A percentile compares a stretch with the other conserved stretches of the same genome.
These are phyloP conservation scores for Spheniscus humboldti DNA, from an alignment of 2,797 vertebrate genomes.

Conservation along the genomic window DNA sequence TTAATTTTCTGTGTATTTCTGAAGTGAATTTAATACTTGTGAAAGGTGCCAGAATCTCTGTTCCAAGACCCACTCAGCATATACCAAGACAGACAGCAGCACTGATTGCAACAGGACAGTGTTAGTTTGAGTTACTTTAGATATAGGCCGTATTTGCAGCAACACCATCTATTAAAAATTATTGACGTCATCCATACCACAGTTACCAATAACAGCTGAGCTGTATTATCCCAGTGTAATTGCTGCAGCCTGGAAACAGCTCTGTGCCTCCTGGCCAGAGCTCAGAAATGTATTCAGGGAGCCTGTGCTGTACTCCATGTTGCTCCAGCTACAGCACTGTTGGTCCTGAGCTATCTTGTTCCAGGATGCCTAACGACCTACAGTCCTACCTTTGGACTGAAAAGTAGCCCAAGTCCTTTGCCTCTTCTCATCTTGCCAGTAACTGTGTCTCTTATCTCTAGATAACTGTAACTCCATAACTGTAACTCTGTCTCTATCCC, in stretches of 20 bases:
- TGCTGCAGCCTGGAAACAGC: constrained; percentile 5
- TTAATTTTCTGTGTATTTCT: constrained; percentile 17
- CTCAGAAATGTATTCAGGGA: not conserved
- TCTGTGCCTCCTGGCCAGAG: not conserved
- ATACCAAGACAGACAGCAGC: not conserved
- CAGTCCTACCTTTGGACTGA: not conserved
- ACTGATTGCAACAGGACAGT: not conserved
- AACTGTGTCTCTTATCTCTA: not conserved
- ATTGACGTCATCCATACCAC: not conserved
- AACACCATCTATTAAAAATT: not conserved
- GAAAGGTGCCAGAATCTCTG: not conserved
- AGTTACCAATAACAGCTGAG: constrained; percentile 28
- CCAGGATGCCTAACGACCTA: not conserved
- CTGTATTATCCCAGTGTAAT: not conserved
- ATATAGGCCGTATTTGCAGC: not conserved
- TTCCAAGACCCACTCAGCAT: not conserved
- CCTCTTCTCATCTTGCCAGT: not conserved
- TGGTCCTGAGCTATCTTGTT: not conserved
- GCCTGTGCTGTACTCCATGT: not conserved
- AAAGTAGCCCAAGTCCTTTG: not conserved
- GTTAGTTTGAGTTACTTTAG: not conserved
- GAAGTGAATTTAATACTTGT: not conserved
- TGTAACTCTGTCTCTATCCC: not conserved
- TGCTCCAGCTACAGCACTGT: not conserved
- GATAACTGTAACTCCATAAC: not conserved